Evolutionary conservation across 2,113 vertebrate species (phyloP).

Genomic region (Spheniscus mendiculus): DNA sequence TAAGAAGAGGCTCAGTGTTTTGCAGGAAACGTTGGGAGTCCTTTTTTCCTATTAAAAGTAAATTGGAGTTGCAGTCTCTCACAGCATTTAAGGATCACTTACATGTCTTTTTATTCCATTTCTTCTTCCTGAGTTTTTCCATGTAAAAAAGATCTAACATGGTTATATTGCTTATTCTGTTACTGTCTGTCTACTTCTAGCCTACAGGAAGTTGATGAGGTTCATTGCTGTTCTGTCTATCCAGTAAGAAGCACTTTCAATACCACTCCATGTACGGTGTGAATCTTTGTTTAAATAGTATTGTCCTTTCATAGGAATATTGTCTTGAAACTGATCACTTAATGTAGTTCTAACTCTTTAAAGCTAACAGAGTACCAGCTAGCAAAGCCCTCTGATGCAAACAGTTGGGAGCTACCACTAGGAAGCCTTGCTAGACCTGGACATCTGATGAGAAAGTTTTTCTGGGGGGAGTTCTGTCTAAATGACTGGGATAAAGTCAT

Average conservation of each 20-base stretch:
- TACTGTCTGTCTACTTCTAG: not conserved
- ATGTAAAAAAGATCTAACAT: not conserved
- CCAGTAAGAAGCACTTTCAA: not conserved
- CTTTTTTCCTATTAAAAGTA: not conserved
- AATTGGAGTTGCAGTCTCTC: not conserved
- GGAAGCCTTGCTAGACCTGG: constrained; percentile 84
- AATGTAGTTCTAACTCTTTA: not conserved
- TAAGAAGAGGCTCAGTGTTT: not conserved
- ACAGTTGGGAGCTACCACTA: constrained; percentile 88
- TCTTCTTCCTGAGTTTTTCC: not conserved
- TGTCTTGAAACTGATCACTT: not conserved
- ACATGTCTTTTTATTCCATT: not conserved
- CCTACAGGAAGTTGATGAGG: not conserved
- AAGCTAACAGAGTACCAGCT: constrained; percentile 82
- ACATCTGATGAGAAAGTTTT: constrained; percentile 88
- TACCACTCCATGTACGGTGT: not conserved
- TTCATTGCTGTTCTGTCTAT: not conserved
- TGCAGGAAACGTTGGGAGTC: not conserved
- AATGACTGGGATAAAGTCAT: not conserved
- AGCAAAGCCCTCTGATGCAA: constrained; percentile 83
- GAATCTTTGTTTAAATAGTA: not conserved
- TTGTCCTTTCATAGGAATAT: not conserved
- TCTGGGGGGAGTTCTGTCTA: constrained; percentile 79
- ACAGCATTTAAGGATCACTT: not conserved
- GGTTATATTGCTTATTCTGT: not conserved